Base-by-base conservation (phyloP, 2,113 vertebrate genomes). In the Rhea pennata region DNA sequence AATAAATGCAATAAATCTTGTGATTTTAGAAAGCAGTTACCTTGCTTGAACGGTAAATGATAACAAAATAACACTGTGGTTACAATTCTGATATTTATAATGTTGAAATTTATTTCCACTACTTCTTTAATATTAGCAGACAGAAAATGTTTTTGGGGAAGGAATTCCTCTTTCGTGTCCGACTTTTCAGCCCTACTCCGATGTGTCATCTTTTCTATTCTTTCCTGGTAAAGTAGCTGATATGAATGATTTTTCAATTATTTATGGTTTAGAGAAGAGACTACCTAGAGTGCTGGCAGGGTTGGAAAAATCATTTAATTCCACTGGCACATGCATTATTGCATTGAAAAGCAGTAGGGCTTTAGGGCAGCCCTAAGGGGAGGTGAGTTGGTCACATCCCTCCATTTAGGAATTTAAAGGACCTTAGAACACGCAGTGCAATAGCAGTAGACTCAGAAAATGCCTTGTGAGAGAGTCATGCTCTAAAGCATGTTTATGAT, bases 261-360 rank as follows among this genome's bases (percentile, higher is more conserved):
- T 70, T 86, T 77, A 82, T 66, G 85, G 21, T 87, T 92, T 92
- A 75, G 89, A 42, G 65, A 95, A 66, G 74, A 76, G 76, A 23
- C 83, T 93, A 42, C 54, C 64, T 65, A 76, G 93, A 96, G 72
- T 84, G 53, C 92, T 94, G 50, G 9, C 79, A 93, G 79, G 89
- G 87, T 64, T 92, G 89, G 92, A 96, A 96, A 95, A 94, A 92
- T 89, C 78, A 67, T 96, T 97, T 87, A 88, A 82, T 93, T 96
- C 82, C 82, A 81, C 72, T 94, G 58, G 33, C 85, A 78, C 29
- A 56, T 69, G 33, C 76, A 56, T 72, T 95, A 84, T 82, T 96
- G 46, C 88, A 93, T 83, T 94, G 88, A 91, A 95, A 96, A 97
- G 61, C 93, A 95, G 94, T 93, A 96, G 90, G 79, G 62, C 44